Conservation (phyloP, 2,113 vertebrate genomes). For the Chitala chitala region DNA sequence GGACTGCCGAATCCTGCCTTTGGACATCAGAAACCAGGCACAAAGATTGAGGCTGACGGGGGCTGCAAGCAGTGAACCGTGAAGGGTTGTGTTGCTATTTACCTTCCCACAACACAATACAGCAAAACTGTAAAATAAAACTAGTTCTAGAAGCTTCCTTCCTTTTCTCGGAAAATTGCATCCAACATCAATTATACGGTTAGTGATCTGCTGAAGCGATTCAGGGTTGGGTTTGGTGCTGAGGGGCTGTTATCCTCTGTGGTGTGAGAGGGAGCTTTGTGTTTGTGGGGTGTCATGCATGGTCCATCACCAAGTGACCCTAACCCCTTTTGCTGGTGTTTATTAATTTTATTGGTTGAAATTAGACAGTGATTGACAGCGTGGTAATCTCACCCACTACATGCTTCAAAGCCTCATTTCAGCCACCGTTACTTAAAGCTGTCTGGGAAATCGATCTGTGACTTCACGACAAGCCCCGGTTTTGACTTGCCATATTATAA, state of each 20-base stretch:
- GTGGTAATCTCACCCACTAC: background rate
- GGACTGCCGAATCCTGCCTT: no score
- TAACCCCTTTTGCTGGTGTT: background rate
- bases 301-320: no score
- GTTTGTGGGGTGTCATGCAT: no score
- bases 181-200: slow-evolving; percentile 12
- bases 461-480: background rate
- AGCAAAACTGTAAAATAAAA: no score
- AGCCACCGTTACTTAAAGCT: background rate
- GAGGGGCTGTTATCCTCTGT: background rate
- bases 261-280: background rate
- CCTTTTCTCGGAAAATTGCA: no score
- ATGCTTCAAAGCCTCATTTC: background rate
- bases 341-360: background rate
- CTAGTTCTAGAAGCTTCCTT: no score
- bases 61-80: no score
- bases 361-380: background rate
- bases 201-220: background rate
- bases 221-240: background rate
- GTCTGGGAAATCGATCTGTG: background rate
- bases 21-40: no score
- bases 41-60: no score
- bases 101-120: no score
- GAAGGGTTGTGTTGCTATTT: no score
- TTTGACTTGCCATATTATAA: background rate